Conservation (phyloP, 1,140 invertebrate genomes). For the Drosophila ohnishii region DNA sequence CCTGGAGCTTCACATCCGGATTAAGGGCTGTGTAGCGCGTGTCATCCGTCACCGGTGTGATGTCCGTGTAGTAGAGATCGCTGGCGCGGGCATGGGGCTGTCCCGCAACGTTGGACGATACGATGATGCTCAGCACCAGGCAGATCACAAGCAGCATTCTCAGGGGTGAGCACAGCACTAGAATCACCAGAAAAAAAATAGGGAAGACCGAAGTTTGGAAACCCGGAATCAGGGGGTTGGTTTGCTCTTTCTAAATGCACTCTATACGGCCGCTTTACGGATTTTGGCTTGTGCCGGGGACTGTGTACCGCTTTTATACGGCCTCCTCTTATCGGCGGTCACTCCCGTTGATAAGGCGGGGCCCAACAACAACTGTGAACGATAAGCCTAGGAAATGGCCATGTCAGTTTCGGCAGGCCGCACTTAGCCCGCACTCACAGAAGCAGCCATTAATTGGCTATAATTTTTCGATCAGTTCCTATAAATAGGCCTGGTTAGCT, state of each 20-base stretch:
- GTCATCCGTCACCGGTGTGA: conserved; percentile 62
- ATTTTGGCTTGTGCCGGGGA: conserved; percentile 37
- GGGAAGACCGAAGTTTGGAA: background rate
- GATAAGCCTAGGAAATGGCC: conserved; percentile 64
- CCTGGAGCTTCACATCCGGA: conserved; percentile 40
- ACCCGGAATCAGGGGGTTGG: background rate
- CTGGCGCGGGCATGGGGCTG: conserved; percentile 40
- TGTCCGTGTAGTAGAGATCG: conserved; percentile 63
- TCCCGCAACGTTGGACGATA: background rate
- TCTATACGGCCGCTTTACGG: conserved; percentile 14
- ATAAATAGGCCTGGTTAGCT: conserved; percentile 50
- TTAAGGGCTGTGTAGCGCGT: conserved; percentile 42
- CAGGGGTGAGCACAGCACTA: background rate
- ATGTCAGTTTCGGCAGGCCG: conserved; percentile 19
- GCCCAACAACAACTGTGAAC: conserved; percentile 59
- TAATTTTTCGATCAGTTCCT: conserved; percentile 58
- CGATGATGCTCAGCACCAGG: conserved; percentile 1
- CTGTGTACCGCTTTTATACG: conserved; percentile 53
- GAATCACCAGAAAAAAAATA: conserved; percentile 18
- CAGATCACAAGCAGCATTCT: conserved; percentile 7
- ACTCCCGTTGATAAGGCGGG: conserved; percentile 58
- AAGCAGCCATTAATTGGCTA: conserved; percentile 49
- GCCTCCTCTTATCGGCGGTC: conserved; percentile 61
- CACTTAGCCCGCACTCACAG: background rate
- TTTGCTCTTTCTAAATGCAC: conserved; percentile 12